phyloP scores from a whole-genome alignment of 1,140 invertebrate species.

The Solenopsis invicta region DNA sequence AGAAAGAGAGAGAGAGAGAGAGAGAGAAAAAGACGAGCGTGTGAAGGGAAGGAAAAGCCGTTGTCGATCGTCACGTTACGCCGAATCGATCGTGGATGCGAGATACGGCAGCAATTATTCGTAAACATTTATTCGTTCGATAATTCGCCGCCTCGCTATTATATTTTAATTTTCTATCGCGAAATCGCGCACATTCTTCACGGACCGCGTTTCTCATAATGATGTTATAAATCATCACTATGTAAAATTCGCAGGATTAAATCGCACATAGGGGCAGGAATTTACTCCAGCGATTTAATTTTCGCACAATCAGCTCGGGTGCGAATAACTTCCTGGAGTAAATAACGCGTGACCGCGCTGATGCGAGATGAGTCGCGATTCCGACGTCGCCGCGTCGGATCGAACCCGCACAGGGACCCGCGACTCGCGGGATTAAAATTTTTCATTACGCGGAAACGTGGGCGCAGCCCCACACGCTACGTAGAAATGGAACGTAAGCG shows the following conservation, averaged over 20 bases:
- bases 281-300: constrained; percentile 36
- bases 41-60: not conserved
- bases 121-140: not conserved
- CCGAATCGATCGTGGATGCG: not conserved
- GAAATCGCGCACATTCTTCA: not conserved
- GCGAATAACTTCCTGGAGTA: constrained; percentile 24
- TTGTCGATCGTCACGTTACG: not conserved
- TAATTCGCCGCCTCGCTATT: constrained; percentile 14
- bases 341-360: constrained; percentile 24
- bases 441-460: constrained; percentile 1
- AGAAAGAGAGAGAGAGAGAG: no score
- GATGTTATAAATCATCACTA: not conserved
- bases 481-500: constrained; percentile 15
- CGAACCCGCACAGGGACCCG: not conserved
- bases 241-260: constrained; percentile 17
- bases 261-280: not conserved
- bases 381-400: not conserved
- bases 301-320: not conserved
- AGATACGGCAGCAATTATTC: not conserved
- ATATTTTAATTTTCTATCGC: constrained; percentile 20
- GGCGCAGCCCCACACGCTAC: not conserved
- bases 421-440: constrained; percentile 23
- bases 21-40: not conserved
- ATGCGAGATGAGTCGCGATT: constrained; percentile 20
- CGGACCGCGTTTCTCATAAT: not conserved